A percentile compares a stretch with the other conserved stretches of the same genome.
Evolutionary conservation across 2,888 invertebrate genomes (phyloP).

Genomic region (Lithophane ornitopus): DNA sequence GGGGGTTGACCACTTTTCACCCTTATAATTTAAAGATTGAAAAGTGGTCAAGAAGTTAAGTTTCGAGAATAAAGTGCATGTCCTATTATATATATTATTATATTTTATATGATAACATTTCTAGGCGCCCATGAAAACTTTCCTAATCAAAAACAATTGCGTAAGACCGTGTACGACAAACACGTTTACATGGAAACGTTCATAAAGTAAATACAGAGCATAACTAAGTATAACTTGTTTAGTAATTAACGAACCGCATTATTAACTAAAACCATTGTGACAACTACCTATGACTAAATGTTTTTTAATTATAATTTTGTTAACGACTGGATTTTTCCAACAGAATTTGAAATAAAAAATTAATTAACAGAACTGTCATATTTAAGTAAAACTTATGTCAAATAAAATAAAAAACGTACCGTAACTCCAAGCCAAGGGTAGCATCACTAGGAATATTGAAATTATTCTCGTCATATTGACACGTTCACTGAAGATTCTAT

Average conservation of each 20-base stretch:
- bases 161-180: constrained; percentile 17
- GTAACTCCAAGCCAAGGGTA: constrained; percentile 76
- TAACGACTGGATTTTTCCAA: constrained; percentile 21
- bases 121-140: background rate
- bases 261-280: background rate
- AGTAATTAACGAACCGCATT: constrained; percentile 33
- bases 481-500: constrained; percentile 60
- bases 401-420: constrained; percentile 47
- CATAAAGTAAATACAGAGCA: constrained; percentile 2
- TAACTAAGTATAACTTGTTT: constrained; percentile 14
- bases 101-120: too few species aligned
- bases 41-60: background rate
- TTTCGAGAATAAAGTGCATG: background rate
- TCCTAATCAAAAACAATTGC: constrained; percentile 19
- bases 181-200: constrained; percentile 13
- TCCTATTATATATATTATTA: background rate
- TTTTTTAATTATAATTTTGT: constrained; percentile 43
- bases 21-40: background rate
- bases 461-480: constrained; percentile 53
- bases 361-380: background rate
- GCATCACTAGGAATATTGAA: constrained; percentile 56
- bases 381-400: background rate
- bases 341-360: background rate
- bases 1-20: background rate
- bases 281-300: constrained; percentile 31